These are phyloP conservation scores for Echinometra lucunter DNA, from an alignment of 53 echinoderm and acorn worm genomes.

Conservation along the genomic window DNA sequence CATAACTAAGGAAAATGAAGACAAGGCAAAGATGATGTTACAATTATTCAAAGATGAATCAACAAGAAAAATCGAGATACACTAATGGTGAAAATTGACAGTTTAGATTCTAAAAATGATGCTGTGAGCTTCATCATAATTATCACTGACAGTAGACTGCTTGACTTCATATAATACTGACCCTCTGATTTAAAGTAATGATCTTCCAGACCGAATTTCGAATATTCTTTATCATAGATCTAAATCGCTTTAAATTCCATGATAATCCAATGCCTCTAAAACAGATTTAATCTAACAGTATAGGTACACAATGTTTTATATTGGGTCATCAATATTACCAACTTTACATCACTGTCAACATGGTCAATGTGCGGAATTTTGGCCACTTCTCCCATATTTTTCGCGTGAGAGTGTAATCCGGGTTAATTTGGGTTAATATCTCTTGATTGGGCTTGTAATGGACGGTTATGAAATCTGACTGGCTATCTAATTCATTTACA, in stretches of 20 bases:
- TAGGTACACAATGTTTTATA: slow-evolving; percentile 24
- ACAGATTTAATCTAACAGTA: neutral
- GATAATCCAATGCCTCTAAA: neutral
- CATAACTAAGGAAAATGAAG: neutral
- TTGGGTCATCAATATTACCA: slow-evolving; percentile 14
- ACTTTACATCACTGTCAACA: neutral
- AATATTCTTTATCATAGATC: neutral
- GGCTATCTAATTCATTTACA: slow-evolving; percentile 52
- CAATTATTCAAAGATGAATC: neutral
- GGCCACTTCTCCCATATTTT: neutral
- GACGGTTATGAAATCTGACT: slow-evolving; percentile 62
- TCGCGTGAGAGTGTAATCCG: slow-evolving; percentile 44
- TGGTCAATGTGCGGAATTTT: slow-evolving; percentile 13
- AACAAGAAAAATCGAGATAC: neutral
- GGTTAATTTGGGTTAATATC: slow-evolving; percentile 61
- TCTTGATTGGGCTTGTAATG: slow-evolving; percentile 61
- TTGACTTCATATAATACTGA: neutral
- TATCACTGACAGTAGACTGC: neutral
- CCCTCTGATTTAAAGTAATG: neutral
- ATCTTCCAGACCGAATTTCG: neutral
- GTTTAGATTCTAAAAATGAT: neutral
- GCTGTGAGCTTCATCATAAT: neutral
- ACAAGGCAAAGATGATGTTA: neutral
- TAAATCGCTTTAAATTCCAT: neutral
- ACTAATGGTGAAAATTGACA: neutral